Evolutionary conservation across 2,113 vertebrate species (phyloP).

Genomic region (Mustela lutreola): DNA sequence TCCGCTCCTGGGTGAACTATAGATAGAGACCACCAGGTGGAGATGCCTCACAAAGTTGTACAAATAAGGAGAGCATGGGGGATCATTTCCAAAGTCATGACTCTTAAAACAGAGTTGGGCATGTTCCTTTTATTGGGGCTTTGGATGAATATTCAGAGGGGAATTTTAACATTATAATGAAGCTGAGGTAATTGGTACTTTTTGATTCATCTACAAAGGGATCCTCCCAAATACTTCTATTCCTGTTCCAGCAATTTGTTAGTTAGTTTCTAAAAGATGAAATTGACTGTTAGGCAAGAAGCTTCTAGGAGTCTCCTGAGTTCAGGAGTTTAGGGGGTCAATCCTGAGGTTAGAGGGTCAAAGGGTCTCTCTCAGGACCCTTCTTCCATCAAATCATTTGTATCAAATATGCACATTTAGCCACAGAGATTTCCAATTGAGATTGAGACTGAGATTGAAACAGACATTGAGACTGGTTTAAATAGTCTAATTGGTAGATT

Average conservation of each 20-base stretch:
- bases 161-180: not conserved
- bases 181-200: not conserved
- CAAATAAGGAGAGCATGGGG: not conserved
- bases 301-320: not conserved
- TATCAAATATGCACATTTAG: not conserved
- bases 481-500: not conserved
- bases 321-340: not conserved
- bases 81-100: not conserved
- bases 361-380: not conserved
- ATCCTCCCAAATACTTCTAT: not conserved
- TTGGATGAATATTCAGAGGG: not conserved
- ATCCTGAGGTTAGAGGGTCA: not conserved
- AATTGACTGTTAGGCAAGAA: not conserved
- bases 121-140: not conserved
- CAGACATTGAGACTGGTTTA: not conserved
- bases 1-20: not conserved
- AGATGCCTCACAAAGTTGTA: not conserved
- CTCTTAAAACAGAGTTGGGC: not conserved
- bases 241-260: not conserved
- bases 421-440: not conserved
- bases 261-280: not conserved
- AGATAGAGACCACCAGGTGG: not conserved
- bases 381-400: not conserved
- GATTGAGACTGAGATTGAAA: too few relatives aligned
- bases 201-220: not conserved